These are phyloP conservation scores for Anser cygnoides DNA, from an alignment of 2,113 vertebrate genomes.

Conservation along the genomic window DNA sequence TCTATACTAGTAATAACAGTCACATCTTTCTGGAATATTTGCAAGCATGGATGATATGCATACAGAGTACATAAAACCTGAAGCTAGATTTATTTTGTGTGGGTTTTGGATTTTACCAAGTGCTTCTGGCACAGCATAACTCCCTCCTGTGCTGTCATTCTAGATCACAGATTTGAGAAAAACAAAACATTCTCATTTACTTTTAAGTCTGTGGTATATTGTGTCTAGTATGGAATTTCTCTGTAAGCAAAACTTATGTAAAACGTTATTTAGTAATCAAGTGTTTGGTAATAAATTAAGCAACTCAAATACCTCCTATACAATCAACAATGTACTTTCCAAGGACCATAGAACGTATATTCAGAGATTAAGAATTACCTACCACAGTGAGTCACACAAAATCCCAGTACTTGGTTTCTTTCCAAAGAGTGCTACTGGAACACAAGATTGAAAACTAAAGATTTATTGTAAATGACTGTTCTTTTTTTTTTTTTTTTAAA, in stretches of 20 bases:
- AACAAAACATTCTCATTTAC: neutral
- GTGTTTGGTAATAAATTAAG: neutral
- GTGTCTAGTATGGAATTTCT: neutral
- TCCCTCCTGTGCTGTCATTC: neutral
- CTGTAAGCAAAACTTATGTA: neutral
- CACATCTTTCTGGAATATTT: neutral
- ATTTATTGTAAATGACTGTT: neutral
- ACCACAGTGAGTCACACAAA: slow-evolving; percentile 54
- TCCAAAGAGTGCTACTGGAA: slow-evolving; percentile 23
- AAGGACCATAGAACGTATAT: neutral
- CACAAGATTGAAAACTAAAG: neutral
- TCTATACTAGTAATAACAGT: neutral
- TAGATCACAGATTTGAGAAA: neutral
- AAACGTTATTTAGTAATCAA: slow-evolving; percentile 1
- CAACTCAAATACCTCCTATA: neutral
- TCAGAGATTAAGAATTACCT: slow-evolving; percentile 11
- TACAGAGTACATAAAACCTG: neutral
- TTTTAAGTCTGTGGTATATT: neutral
- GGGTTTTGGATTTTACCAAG: neutral
- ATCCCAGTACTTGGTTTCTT: slow-evolving; percentile 34
- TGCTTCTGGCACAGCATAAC: neutral
- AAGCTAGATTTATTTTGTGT: neutral
- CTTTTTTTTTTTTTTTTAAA: neutral
- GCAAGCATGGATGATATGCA: neutral
- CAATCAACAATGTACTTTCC: neutral